phyloP scores from a whole-genome alignment of 2,113 vertebrate genomes.

The Grallaria varia region DNA sequence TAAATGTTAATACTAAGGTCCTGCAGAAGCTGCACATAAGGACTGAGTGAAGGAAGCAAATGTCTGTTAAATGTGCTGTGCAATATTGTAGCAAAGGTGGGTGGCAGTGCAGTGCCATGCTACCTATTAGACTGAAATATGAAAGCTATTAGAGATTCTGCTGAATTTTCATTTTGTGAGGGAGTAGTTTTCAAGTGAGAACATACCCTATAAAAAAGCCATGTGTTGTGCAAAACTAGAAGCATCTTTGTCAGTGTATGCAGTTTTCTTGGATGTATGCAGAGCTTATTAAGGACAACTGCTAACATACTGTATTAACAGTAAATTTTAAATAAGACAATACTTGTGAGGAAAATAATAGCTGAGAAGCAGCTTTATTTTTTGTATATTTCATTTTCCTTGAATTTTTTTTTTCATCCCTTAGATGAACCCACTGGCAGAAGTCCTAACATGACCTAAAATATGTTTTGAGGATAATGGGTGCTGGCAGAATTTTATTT shows the following conservation, averaged over 20 bases:
- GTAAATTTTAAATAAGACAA: conserved; percentile 46
- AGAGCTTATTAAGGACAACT: conserved; percentile 38
- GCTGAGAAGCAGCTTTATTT: neutral
- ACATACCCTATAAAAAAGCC: conserved; percentile 21
- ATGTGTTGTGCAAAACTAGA: conserved; percentile 23
- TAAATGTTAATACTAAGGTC: conserved; percentile 67
- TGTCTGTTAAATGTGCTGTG: conserved; percentile 62
- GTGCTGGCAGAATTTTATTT: neutral
- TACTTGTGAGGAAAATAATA: neutral
- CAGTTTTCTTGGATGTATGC: conserved; percentile 32
- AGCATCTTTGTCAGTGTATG: conserved; percentile 38
- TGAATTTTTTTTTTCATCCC: neutral
- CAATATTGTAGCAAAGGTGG: conserved; percentile 51
- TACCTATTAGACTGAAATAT: conserved; percentile 75
- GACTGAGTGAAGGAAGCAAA: conserved; percentile 55
- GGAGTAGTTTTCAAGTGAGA: conserved; percentile 53
- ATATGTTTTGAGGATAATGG: neutral
- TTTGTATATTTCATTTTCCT: neutral
- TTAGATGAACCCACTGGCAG: neutral
- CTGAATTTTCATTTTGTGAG: conserved; percentile 71
- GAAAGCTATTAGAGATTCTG: conserved; percentile 69
- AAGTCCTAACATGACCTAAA: neutral
- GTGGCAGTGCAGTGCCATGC: conserved; percentile 53
- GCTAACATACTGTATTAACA: neutral
- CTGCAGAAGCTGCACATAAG: conserved; percentile 33